Percentiles rank a stretch among this genome's conserved stretches.
These are phyloP conservation scores for Uropetala carovei DNA, from an alignment of 2,888 invertebrate genomes.

Conservation along the genomic window DNA sequence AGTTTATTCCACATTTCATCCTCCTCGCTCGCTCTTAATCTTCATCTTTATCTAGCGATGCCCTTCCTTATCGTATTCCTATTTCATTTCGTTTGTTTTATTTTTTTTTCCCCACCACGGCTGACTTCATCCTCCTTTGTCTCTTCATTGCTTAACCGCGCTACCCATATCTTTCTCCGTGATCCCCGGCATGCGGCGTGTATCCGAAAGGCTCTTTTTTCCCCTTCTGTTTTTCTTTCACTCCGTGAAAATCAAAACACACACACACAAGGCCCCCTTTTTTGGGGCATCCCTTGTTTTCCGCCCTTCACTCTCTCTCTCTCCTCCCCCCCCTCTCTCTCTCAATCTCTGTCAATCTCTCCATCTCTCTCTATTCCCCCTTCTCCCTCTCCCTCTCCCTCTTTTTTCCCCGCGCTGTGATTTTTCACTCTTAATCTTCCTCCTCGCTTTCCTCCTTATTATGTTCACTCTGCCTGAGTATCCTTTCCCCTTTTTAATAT, in stretches of 20 bases:
- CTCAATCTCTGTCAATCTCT: neutral
- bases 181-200: no score
- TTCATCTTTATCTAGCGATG: neutral
- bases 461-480: neutral
- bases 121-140: no score
- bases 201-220: neutral
- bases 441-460: neutral
- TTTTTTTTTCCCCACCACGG: no score
- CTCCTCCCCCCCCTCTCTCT: neutral
- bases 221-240: neutral
- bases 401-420: neutral
- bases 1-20: neutral
- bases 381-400: neutral
- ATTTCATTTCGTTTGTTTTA: neutral
- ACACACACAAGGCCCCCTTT: no score
- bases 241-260: constrained; percentile 1
- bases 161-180: no score
- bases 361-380: neutral
- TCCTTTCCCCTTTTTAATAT: neutral
- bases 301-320: neutral
- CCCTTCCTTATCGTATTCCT: neutral
- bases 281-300: no score
- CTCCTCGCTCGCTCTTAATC: neutral
- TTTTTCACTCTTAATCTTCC: constrained; percentile 27
- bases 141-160: no score